Base-by-base conservation (phyloP, 2,888 invertebrate genomes). In the Sarcophaga carnaria region DNA sequence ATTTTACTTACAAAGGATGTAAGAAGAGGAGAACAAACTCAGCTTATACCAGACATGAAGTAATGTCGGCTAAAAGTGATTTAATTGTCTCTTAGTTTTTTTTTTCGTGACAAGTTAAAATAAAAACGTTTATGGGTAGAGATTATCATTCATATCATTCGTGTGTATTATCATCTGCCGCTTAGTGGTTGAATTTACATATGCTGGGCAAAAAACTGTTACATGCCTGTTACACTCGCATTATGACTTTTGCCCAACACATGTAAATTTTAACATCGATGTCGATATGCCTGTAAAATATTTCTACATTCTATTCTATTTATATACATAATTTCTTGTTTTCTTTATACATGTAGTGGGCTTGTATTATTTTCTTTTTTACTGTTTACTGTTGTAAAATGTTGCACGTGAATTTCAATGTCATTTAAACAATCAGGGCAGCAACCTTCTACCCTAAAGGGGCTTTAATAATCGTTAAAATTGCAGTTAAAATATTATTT, bases 381-480 rank as follows among this genome's bases (percentile, higher is more conserved):
- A n/a, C 62, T 64, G 63, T 59, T 62, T 49, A 20, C 47, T 27
- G 14, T 74, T 83, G 69, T 54, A 76, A 72, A 49, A 79, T 63
- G 66, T 70, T 72, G 76, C 88, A 87, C 86, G 88, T 89, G 88
- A 83, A 70, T 84, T 88, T 89, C 89, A 89, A 88, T 89, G 89
- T 84, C 89, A 88, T 88, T 83, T 75, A 17, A 67, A 71, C 86
- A 86, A 80, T 72, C 84, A 88, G 88, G 88, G 80, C 89, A 88
- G 80, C 88, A 87, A 88, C 89, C 89, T 89, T 85, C 80, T 82
- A 77, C 70, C 75, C 71, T 72, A 76, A 84, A 76, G 84, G 62
- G 75, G 5, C 60, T 47, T 64, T 80, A 17, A 77, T 54, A 70
- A 72, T 8, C 59, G n/a, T 72, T 54, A 62, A 67, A 14, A 14